Evolutionary conservation across 2,113 vertebrate genomes (phyloP).

Genomic region (Morone chrysops): DNA sequence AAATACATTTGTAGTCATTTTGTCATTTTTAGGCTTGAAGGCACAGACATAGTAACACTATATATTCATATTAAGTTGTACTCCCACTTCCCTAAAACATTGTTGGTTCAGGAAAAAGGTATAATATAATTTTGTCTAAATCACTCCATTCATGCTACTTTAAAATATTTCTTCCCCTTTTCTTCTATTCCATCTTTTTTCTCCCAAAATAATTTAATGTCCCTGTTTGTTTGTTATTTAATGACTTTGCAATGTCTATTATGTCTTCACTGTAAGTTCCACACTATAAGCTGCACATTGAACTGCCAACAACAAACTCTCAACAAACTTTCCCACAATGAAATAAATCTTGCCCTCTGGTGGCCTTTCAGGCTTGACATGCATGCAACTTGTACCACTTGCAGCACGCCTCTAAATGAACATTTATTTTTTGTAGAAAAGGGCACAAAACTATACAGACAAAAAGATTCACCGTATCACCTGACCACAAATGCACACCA

Average conservation of each 20-base stretch:
- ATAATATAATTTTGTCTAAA: neutral
- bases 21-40: neutral
- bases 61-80: neutral
- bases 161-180: slow-evolving; percentile 57
- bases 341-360: slow-evolving; percentile 67
- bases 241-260: neutral
- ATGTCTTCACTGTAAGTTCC: slow-evolving; percentile 10
- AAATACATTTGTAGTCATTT: too few species aligned
- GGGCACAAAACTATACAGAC: neutral
- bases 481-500: slow-evolving; percentile 9
- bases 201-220: neutral
- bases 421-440: neutral
- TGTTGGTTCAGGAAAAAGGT: neutral
- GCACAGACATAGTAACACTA: neutral
- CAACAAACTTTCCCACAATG: neutral
- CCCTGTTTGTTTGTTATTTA: neutral
- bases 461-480: neutral
- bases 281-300: slow-evolving; percentile 10
- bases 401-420: neutral
- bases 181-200: neutral
- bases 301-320: slow-evolving; percentile 14
- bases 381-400: slow-evolving; percentile 26
- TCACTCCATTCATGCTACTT: neutral
- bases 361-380: slow-evolving; percentile 61
- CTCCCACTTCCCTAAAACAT: neutral